Evolutionary conservation across 1,140 invertebrate genomes (phyloP), one percentile per base, ranked within the genome.

Genomic region (Babylonia areolata): DNA sequence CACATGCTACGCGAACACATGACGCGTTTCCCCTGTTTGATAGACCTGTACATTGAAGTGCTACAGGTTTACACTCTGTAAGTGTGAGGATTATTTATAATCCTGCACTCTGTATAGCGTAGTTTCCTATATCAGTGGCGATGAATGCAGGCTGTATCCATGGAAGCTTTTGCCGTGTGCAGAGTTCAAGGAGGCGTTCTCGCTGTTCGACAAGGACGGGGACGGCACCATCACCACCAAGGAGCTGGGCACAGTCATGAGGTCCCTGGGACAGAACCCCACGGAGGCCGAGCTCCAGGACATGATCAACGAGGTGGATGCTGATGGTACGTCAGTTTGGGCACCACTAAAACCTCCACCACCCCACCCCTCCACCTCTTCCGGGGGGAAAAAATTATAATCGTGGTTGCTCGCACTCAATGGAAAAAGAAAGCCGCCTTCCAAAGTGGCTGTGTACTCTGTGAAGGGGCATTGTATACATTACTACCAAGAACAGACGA

Each of bases 221-320:
- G 89, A 90, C 86, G 91, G 91, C 31, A 90, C 86, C 82, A 92
- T 92, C 69, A 90, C 89, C 71, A 88, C 86, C 33, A 88, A 92
- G 75, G 91, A 92, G 80, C 87, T 92, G 73, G 89, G 89, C 73
- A 89, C 87, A 58, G 91, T 91, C 40, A 92, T 92, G 91, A 85
- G 89, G 73, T 87, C 90, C 42, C 87, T 93, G 75, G 92, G 92
- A n/a, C 90, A 90, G 85, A 90, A 91, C 75, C 89, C 91, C 80
- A 91, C 92, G 35, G 90, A 91, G 75, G 89, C 88, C 23, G 91
- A 98, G 94, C 94, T 98, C 73, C 95, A 97, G 92, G 97, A 98
- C 91, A 97, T 98, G 97, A 97, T 98, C 89, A 97, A 97, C 90
- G 97, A 98, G 93, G 97, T 98, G 3, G 97, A 94, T 88, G 93